Evolutionary conservation across 2,888 invertebrate genomes (phyloP).

Genomic region (Rotaria sp.): DNA sequence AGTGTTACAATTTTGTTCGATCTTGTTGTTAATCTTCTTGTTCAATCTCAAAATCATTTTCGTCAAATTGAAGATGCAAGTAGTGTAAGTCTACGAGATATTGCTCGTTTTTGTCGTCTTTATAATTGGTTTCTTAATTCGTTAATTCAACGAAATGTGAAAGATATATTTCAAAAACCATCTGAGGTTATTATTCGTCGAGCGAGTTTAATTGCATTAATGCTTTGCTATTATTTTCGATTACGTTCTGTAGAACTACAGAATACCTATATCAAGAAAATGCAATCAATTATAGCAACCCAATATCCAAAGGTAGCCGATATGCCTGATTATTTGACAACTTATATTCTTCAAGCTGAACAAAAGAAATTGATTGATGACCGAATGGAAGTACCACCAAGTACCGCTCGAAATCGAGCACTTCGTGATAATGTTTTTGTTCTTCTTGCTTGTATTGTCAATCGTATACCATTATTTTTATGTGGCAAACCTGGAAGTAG

Average conservation of each 20-base stretch:
- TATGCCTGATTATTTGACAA: neutral
- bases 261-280: neutral
- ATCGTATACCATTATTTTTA: conserved; percentile 51
- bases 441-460: conserved; percentile 53
- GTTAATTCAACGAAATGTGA: no score
- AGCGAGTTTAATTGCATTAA: neutral
- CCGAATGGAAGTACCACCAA: conserved; percentile 45
- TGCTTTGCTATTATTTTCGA: conserved; percentile 26
- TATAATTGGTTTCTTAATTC: conserved; percentile 18
- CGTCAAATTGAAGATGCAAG: conserved; percentile 30
- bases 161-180: neutral
- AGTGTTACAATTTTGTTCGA: neutral
- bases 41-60: conserved; percentile 29
- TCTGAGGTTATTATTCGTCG: neutral
- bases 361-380: conserved; percentile 50
- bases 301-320: no score
- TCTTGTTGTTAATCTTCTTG: neutral
- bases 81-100: conserved; percentile 35
- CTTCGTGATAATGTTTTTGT: conserved; percentile 53
- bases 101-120: conserved; percentile 23
- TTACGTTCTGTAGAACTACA: neutral
- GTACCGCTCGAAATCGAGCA: conserved; percentile 50
- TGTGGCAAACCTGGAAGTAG: conserved; percentile 54
- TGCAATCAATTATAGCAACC: neutral
- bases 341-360: conserved; percentile 41